Evolutionary conservation across 1,140 invertebrate species (phyloP).

Genomic region (Hyposmocoma kahamanoa): DNA sequence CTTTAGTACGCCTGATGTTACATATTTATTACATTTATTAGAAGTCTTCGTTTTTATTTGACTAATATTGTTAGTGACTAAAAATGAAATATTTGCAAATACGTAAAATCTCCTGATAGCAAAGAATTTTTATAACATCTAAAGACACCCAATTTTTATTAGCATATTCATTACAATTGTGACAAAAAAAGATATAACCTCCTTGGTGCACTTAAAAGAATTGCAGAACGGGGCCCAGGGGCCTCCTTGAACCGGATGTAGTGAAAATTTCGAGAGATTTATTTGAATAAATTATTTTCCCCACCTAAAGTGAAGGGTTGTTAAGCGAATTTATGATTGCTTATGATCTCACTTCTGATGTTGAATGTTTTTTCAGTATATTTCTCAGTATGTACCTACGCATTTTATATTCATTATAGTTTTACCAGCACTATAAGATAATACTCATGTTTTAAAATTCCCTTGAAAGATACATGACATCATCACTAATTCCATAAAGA

Average conservation of each 20-base stretch:
- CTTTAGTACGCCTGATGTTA: too few species aligned
- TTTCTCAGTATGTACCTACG: too few species aligned
- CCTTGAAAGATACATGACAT: conserved; percentile 59
- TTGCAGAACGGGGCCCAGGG: conserved; percentile 51
- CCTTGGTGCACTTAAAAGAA: conserved; percentile 63
- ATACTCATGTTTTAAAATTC: conserved; percentile 36
- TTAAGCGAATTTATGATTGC: conserved; percentile 34
- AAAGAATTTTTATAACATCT: conserved; percentile 22
- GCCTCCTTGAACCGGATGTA: conserved; percentile 36
- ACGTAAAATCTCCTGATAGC: too few species aligned
- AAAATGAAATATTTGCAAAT: too few species aligned
- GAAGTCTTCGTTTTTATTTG: too few species aligned
- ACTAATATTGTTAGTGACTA: too few species aligned
- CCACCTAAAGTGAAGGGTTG: conserved; percentile 65
- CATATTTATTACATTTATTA: too few species aligned
- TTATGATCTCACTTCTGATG: neutral
- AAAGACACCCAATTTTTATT: conserved; percentile 31
- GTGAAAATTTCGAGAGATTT: conserved; percentile 60
- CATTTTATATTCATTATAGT: too few species aligned
- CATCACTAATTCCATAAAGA: conserved; percentile 43
- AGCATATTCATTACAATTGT: conserved; percentile 49
- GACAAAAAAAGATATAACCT: conserved; percentile 53
- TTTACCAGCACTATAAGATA: too few species aligned
- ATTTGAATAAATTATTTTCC: conserved; percentile 69
- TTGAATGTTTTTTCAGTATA: neutral